Percentiles rank a stretch among this genome's conserved stretches.
Conservation (phyloP, 2,888 invertebrate species). For the Strigamia transsilvanica region DNA sequence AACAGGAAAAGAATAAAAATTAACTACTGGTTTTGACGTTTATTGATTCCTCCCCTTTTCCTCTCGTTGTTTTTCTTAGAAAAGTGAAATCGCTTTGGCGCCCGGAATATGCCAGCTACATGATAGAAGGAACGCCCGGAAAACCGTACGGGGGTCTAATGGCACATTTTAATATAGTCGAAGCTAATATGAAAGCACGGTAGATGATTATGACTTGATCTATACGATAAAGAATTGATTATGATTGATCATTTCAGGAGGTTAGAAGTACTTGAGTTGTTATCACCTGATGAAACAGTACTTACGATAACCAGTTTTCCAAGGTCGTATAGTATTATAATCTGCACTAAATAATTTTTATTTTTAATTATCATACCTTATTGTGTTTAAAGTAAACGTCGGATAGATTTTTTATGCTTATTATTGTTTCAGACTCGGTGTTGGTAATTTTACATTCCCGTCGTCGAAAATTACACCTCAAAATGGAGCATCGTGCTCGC, state of each 20-base stretch:
- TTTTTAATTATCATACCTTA: background rate
- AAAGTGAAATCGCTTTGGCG: conserved; percentile 90
- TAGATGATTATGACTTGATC: conserved; percentile 56
- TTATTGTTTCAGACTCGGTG: conserved; percentile 75
- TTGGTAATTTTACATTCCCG: conserved; percentile 87
- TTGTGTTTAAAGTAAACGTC: background rate
- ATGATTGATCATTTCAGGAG: conserved; percentile 64
- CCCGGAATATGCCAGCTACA: conserved; percentile 98
- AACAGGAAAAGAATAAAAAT: conserved; percentile 14
- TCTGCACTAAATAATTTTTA: conserved; percentile 58
- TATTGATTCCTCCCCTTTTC: background rate
- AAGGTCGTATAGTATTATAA: conserved; percentile 69
- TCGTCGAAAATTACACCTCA: conserved; percentile 75
- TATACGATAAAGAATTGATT: background rate
- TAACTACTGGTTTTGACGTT: background rate
- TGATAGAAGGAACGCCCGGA: conserved; percentile 99
- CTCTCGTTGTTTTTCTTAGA: background rate
- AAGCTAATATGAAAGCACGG: conserved; percentile 91
- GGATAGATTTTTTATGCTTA: conserved; percentile 10
- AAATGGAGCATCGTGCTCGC: conserved; percentile 77
- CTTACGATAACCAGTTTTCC: conserved; percentile 94
- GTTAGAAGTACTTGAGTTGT: conserved; percentile 77
- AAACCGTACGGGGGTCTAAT: conserved; percentile 84
- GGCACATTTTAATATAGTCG: conserved; percentile 97
- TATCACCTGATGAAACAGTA: conserved; percentile 81